phyloP scores from a whole-genome alignment of 1,140 invertebrate genomes.

The Meloidogyne chitwoodi region DNA sequence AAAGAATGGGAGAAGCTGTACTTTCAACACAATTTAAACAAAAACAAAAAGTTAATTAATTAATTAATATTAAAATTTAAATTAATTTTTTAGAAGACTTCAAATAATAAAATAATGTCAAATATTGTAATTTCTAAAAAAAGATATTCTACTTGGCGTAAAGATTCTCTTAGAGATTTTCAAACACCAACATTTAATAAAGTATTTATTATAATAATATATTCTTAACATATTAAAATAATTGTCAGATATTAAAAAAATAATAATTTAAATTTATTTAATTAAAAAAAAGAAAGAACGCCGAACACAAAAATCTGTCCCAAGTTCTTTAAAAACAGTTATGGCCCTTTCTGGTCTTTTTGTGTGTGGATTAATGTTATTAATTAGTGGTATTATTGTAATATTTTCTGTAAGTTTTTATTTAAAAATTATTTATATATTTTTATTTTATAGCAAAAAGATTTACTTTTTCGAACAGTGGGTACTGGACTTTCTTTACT shows the following conservation, averaged over 20 bases:
- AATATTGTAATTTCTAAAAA: conserved; percentile 18
- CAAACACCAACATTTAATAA: conserved; percentile 16
- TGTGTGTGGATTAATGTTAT: conserved; percentile 26
- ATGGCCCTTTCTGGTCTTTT: conserved; percentile 29
- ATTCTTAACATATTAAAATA: background rate
- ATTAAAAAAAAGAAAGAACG: conserved; percentile 17
- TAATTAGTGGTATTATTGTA: conserved; percentile 31
- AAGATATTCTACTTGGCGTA: conserved; percentile 24
- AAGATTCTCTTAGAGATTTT: conserved; percentile 19
- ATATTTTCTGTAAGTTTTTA: conserved; percentile 12
- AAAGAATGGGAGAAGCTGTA: background rate
- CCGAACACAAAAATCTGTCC: conserved; percentile 12
- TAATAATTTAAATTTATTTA: conserved; percentile 8
- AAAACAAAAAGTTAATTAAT: background rate
- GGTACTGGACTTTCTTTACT: conserved; percentile 16
- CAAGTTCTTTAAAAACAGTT: conserved; percentile 29
- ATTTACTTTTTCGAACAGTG: conserved; percentile 1
- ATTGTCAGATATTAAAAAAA: background rate
- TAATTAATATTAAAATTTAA: background rate
- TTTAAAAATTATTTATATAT: background rate
- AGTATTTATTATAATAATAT: background rate
- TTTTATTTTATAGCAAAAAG: conserved; percentile 9
- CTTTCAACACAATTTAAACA: background rate
- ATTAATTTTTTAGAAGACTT: background rate
- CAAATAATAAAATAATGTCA: background rate